Percentiles rank a stretch among this genome's conserved stretches.
These are phyloP conservation scores for Charaxes varanes DNA, from an alignment of 1,140 invertebrate species.

Conservation along the genomic window DNA sequence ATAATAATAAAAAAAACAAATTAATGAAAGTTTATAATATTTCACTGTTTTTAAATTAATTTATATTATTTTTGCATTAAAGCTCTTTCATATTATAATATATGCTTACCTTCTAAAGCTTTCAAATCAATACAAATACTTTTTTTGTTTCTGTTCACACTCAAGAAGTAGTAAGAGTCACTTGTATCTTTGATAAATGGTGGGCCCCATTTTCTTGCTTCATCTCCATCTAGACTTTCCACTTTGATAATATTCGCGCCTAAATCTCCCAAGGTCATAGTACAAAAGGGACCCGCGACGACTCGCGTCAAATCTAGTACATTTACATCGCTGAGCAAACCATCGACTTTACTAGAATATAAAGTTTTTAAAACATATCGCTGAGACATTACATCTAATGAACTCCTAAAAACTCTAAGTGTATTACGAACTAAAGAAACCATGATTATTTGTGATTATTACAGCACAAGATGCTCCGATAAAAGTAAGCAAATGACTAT, in stretches of 20 bases:
- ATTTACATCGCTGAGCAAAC: slow-evolving; percentile 76
- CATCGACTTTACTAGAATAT: slow-evolving; percentile 26
- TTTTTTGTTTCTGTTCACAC: slow-evolving; percentile 96
- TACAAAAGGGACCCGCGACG: slow-evolving; percentile 89
- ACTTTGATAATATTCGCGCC: slow-evolving; percentile 97
- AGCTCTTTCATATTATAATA: too few relatives aligned
- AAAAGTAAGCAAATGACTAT: slow-evolving; percentile 2
- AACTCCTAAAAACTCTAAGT: slow-evolving; percentile 1
- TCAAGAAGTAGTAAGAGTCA: slow-evolving; percentile 90
- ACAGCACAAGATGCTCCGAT: neutral
- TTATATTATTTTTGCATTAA: too few relatives aligned
- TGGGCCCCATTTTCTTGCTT: slow-evolving; percentile 93
- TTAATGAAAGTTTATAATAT: too few relatives aligned
- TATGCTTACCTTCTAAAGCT: slow-evolving; percentile 64
- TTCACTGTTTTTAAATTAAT: too few relatives aligned
- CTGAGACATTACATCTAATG: slow-evolving; percentile 4
- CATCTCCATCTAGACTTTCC: slow-evolving; percentile 89
- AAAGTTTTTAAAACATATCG: neutral
- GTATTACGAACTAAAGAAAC: neutral
- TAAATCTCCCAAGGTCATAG: slow-evolving; percentile 94
- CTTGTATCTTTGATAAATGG: slow-evolving; percentile 85
- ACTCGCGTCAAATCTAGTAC: slow-evolving; percentile 91
- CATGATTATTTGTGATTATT: slow-evolving; percentile 7
- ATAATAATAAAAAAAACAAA: slow-evolving; percentile 4
- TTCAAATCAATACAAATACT: slow-evolving; percentile 94